A percentile compares a stretch with the other conserved stretches of the same genome.
phyloP scores from a whole-genome alignment of 1,140 invertebrate genomes.

The Diprion similis region DNA sequence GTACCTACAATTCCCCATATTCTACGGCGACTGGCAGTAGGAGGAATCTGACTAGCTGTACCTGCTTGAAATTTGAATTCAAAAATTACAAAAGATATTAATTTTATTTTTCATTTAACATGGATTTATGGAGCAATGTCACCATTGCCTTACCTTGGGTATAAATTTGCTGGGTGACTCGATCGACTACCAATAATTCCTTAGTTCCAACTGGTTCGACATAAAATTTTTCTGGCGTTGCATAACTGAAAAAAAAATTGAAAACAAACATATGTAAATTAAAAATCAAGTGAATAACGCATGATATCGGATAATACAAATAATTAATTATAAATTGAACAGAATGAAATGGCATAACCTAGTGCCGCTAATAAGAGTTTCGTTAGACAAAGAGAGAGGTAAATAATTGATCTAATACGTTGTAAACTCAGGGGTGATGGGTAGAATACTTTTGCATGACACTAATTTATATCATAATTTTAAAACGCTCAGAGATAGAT shows the following conservation, averaged over 20 bases:
- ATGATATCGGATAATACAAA: background rate
- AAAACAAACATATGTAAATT: slow-evolving; percentile 24
- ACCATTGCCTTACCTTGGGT: slow-evolving; percentile 65
- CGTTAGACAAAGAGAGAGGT: background rate
- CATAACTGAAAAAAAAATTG: slow-evolving; percentile 65
- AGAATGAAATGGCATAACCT: background rate
- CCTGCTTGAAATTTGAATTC: slow-evolving; percentile 55
- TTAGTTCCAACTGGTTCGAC: slow-evolving; percentile 69
- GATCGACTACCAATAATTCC: slow-evolving; percentile 75
- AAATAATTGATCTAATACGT: background rate
- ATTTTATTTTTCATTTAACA: slow-evolving; percentile 11
- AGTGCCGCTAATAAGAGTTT: slow-evolving; percentile 5
- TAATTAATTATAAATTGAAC: background rate
- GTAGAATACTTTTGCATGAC: slow-evolving; percentile 17
- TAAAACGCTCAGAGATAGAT: background rate
- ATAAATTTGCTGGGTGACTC: slow-evolving; percentile 71
- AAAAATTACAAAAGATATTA: background rate
- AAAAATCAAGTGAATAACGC: slow-evolving; percentile 7
- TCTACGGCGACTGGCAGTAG: slow-evolving; percentile 69
- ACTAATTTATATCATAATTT: slow-evolving; percentile 6
- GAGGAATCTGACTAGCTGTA: slow-evolving; percentile 66
- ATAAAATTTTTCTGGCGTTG: slow-evolving; percentile 77
- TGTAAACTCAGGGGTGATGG: slow-evolving; percentile 11
- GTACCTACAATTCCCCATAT: slow-evolving; percentile 92
- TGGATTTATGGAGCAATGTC: background rate